Percentiles rank a stretch among this genome's conserved stretches.
These are phyloP conservation scores for Lochmaea crataegi DNA, from an alignment of 2,888 invertebrate genomes.

Conservation along the genomic window DNA sequence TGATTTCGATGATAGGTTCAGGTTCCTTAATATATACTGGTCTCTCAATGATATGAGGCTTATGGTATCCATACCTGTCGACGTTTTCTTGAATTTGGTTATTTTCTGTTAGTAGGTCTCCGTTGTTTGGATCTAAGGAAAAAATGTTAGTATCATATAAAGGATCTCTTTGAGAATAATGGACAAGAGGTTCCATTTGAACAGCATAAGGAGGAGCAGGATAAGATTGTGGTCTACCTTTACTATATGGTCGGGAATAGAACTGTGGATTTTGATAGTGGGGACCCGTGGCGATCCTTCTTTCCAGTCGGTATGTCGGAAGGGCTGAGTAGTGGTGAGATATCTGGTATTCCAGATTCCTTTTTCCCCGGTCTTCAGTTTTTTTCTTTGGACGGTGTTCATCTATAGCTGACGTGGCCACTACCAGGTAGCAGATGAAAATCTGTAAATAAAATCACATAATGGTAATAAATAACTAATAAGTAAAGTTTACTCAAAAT, in stretches of 20 bases:
- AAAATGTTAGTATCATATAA: conserved; percentile 72
- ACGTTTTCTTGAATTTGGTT: conserved; percentile 65
- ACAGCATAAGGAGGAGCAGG: conserved; percentile 80
- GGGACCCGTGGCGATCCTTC: conserved; percentile 69
- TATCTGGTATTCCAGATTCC: conserved; percentile 71
- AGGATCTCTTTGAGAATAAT: conserved; percentile 84
- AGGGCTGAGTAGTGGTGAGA: conserved; percentile 69
- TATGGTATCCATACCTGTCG: conserved; percentile 64
- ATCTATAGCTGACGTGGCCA: conserved; percentile 67
- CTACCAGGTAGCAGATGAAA: conserved; percentile 69
- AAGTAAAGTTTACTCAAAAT: too few relatives aligned
- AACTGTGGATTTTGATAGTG: conserved; percentile 58
- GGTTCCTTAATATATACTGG: conserved; percentile 76
- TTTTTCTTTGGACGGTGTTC: conserved; percentile 59
- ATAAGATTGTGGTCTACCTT: conserved; percentile 63
- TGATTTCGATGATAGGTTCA: conserved; percentile 92
- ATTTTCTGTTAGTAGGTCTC: conserved; percentile 63
- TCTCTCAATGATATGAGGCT: conserved; percentile 59
- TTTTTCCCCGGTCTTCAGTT: conserved; percentile 69
- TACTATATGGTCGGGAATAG: conserved; percentile 59
- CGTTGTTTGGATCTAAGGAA: conserved; percentile 63
- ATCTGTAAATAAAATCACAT: conserved; percentile 67
- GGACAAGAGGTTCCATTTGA: conserved; percentile 83
- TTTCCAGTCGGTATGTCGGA: conserved; percentile 68
- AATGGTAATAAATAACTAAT: not conserved